Evolutionary conservation across 2,797 vertebrate genomes (phyloP), one percentile per base, ranked within the genome.

Genomic region (Geotria australis): DNA sequence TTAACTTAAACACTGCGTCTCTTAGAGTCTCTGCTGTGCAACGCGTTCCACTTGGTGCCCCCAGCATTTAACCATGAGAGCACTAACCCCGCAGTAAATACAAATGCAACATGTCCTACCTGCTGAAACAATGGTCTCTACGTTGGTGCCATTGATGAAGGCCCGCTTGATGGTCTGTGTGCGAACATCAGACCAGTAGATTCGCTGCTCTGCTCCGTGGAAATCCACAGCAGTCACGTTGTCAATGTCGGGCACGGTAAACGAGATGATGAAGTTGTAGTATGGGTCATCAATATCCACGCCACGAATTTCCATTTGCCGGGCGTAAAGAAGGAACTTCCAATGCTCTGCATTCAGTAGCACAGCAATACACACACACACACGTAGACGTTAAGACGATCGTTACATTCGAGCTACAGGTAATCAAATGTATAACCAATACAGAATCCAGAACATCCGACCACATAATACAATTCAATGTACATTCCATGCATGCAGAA

Each of bases 201-300:
- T 86, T 3, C 86, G 80, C 64, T 88, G 79, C 71, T 96, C 88
- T 5, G 77, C 58, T 1, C 88, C 83, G 0, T 96, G 85, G 1
- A 81, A 96, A 69, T 96, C 89, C 62, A 96, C 81, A 58, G 80
- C 86, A 0, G 88, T 93, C 63, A 94, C 89, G 0, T 96, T 95
- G 69, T 96, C 88, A 0, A 95, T 91, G 66, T 89, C 88, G 0
- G 85, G 89, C 65, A 91, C 82, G 1, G 86, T 93, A 73, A 95
- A 95, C 65, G 89, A 94, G 73, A 88, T 94, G 69, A 96, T 94
- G 70, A 93, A 91, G 71, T 95, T 96, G 72, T 86, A 95, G 71
- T 96, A 91, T 2, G 89, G 88, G 65, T 85, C 88, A 57, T 94
- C 83, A 1, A 95, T 77, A 71, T 94, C 85, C 59, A 96, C 88